A percentile compares a stretch with the other conserved stretches of the same genome.
Evolutionary conservation across 2,113 vertebrate species (phyloP).

Genomic region (Antigone vipio): DNA sequence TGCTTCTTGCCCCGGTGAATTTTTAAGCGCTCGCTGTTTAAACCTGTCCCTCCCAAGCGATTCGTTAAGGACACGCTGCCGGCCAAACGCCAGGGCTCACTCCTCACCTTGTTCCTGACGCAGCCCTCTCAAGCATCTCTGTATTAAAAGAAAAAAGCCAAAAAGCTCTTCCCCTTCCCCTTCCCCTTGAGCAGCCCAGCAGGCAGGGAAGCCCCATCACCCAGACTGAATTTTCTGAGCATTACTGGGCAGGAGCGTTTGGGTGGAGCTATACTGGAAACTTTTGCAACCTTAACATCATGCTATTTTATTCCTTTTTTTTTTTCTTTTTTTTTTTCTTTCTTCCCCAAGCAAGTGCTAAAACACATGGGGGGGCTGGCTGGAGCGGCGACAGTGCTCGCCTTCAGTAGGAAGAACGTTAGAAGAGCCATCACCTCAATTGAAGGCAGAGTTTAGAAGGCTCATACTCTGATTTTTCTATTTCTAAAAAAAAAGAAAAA

Average conservation of each 20-base stretch:
- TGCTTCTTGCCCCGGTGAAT: neutral
- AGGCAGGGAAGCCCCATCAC: neutral
- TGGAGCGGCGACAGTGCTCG: fast-evolving
- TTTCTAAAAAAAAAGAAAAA: neutral
- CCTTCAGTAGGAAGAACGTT: neutral
- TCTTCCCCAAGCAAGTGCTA: neutral
- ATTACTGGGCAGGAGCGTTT: neutral
- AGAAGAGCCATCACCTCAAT: neutral
- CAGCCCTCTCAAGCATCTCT: neutral
- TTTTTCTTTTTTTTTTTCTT: too few relatives aligned
- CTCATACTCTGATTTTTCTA: neutral
- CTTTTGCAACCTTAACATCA: constrained; percentile 29
- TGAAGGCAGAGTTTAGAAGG: neutral
- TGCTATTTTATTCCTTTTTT: neutral
- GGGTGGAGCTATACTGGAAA: constrained; percentile 46
- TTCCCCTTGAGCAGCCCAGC: neutral
- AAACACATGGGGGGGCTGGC: neutral
- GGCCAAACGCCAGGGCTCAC: neutral
- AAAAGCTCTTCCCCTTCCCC: neutral
- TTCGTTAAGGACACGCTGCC: neutral
- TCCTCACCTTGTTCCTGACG: neutral
- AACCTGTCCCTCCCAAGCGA: neutral
- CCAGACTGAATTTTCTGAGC: neutral
- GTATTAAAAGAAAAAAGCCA: neutral
- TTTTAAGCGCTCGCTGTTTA: neutral